These are phyloP conservation scores for Equus przewalskii DNA, from an alignment of 2,113 vertebrate genomes.

Conservation along the genomic window DNA sequence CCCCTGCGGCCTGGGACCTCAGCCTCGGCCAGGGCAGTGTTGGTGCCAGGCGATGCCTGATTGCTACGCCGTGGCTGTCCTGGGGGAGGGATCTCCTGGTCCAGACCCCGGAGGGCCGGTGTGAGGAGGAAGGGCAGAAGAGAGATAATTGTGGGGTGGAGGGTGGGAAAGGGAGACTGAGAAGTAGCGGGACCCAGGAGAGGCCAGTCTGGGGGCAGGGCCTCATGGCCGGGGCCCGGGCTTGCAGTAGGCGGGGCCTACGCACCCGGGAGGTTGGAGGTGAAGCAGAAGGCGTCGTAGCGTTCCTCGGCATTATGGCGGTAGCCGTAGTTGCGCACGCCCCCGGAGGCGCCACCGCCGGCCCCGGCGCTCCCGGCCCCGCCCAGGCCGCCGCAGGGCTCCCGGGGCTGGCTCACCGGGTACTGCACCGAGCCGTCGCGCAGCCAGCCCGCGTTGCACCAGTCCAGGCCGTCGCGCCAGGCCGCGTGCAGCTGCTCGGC, in stretches of 20 bases:
- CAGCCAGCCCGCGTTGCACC: slow-evolving; percentile 98
- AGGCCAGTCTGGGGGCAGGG: background rate
- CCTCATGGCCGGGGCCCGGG: background rate
- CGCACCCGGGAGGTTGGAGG: slow-evolving; percentile 95
- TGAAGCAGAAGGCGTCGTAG: slow-evolving; percentile 98
- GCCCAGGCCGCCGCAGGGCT: slow-evolving; percentile 91
- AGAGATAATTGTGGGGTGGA: background rate
- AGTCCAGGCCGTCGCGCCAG: slow-evolving; percentile 96
- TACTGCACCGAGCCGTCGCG: slow-evolving; percentile 97
- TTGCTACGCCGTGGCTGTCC: too few species aligned
- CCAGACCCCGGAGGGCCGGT: too few species aligned
- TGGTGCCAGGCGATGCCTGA: background rate
- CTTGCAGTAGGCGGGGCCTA: background rate
- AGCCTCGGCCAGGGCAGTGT: background rate
- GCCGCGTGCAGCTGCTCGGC: slow-evolving; percentile 95
- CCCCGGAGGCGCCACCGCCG: slow-evolving; percentile 87
- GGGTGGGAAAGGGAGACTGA: background rate
- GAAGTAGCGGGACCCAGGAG: background rate
- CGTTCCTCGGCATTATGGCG: slow-evolving; percentile 95
- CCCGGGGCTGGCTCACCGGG: slow-evolving; percentile 94
- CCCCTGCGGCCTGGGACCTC: background rate
- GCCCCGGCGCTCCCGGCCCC: slow-evolving; percentile 91
- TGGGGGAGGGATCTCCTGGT: background rate
- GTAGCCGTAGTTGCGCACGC: slow-evolving; percentile 96
- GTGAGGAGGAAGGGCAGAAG: background rate